phyloP scores from a whole-genome alignment of 2,888 invertebrate genomes.

The Coenonympha arcania region DNA sequence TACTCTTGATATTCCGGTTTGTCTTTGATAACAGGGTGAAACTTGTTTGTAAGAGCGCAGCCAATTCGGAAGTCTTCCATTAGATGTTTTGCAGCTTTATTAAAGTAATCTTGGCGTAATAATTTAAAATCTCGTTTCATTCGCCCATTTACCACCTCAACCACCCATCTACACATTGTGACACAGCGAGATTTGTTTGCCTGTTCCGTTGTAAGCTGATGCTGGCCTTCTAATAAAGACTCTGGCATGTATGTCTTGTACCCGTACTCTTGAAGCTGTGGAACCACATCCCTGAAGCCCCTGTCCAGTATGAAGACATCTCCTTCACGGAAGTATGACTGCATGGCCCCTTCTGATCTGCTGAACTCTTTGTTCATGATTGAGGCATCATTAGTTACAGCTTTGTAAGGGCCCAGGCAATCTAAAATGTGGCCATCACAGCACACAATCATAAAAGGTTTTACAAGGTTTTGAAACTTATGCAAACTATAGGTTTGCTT shows the following conservation, averaged over 20 bases:
- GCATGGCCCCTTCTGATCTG: neutral
- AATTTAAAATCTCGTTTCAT: neutral
- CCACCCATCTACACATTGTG: conserved; percentile 11
- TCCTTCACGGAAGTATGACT: neutral
- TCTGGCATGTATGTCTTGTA: neutral
- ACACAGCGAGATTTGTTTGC: conserved; percentile 4
- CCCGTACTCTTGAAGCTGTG: neutral
- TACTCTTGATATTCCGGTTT: no score
- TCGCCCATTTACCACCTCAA: conserved; percentile 2
- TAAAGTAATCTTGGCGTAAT: neutral
- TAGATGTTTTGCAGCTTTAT: neutral
- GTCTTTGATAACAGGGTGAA: no score
- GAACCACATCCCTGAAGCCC: neutral
- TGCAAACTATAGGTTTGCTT: conserved; percentile 12
- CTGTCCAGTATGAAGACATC: neutral
- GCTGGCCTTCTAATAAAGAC: neutral
- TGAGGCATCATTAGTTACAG: no score
- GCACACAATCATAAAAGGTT: conserved; percentile 12
- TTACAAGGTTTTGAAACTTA: conserved; percentile 3
- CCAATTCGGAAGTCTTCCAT: no score
- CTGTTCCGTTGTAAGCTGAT: neutral
- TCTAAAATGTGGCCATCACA: conserved; percentile 15
- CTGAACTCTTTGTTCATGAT: no score
- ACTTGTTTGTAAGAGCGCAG: no score
- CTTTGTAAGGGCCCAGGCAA: conserved; percentile 5